A percentile compares a stretch with the other conserved stretches of the same genome.
These are phyloP conservation scores for Neopelma chrysocephalum DNA, from an alignment of 2,797 vertebrate species.

Conservation along the genomic window DNA sequence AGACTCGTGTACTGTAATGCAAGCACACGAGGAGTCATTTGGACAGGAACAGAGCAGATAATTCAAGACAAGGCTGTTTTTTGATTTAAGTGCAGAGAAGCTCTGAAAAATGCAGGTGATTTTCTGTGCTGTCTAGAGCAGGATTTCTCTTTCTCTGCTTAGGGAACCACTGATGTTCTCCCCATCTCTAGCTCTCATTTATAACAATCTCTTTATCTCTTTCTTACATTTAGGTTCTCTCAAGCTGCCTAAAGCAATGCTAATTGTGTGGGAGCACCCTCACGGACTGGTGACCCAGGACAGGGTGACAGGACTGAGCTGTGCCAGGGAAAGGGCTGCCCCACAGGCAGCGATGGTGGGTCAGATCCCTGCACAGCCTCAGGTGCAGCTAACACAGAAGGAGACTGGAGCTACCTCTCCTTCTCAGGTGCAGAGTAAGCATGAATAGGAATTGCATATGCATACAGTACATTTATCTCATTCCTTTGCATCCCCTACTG, in stretches of 20 bases:
- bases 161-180: background rate
- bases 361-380: background rate
- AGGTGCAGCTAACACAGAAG: background rate
- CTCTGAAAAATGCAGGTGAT: background rate
- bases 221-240: background rate
- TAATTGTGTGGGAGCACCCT: background rate
- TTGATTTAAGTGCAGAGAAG: background rate
- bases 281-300: background rate
- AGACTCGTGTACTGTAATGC: background rate
- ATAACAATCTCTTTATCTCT: background rate
- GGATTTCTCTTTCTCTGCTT: background rate
- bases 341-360: rapidly evolving
- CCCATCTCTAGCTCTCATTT: background rate
- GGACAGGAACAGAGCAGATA: background rate
- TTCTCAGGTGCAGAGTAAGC: background rate
- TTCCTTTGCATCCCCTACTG: background rate
- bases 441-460: rapidly evolving
- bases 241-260: background rate
- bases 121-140: background rate
- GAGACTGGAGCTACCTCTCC: background rate
- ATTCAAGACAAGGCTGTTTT: background rate
- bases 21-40: background rate
- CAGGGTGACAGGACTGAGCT: background rate
- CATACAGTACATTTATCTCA: background rate
- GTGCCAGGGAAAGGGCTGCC: background rate